phyloP scores from a whole-genome alignment of 2,888 invertebrate species.

The Marronus borbonicus region DNA sequence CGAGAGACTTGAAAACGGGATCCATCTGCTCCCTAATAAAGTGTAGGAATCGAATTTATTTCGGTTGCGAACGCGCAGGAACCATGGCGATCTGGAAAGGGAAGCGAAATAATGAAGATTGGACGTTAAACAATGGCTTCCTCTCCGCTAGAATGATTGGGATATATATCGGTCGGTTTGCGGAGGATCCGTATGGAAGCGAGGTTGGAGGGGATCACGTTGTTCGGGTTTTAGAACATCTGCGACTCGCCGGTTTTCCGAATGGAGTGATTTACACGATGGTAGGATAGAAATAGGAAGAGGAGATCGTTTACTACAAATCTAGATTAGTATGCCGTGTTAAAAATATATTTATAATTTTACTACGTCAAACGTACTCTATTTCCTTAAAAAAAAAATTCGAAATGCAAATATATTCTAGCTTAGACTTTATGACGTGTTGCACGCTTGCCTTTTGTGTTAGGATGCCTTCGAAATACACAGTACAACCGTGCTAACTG shows the following conservation, averaged over 20 bases:
- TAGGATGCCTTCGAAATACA: too few relatives aligned
- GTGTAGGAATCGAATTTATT: conserved; percentile 33
- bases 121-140: conserved; percentile 16
- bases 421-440: too few relatives aligned
- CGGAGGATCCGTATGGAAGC: neutral
- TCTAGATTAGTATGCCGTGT: too few relatives aligned
- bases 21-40: conserved; percentile 32
- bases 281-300: neutral
- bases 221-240: neutral
- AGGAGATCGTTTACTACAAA: neutral
- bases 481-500: too few relatives aligned
- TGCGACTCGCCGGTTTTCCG: neutral
- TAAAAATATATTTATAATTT: too few relatives aligned
- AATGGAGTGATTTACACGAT: neutral
- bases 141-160: neutral
- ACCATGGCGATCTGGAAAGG: neutral
- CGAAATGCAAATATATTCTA: too few relatives aligned
- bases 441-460: too few relatives aligned
- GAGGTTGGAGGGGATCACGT: conserved; percentile 1
- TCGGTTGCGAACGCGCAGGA: neutral
- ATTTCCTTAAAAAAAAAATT: too few relatives aligned
- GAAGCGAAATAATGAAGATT: conserved; percentile 14
- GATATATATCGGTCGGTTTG: conserved; percentile 16
- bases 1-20: conserved; percentile 12
- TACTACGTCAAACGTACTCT: too few relatives aligned